Evolutionary conservation across 2,888 invertebrate genomes (phyloP), one percentile per base, ranked within the genome.

Genomic region (Napeogenes sylphis): DNA sequence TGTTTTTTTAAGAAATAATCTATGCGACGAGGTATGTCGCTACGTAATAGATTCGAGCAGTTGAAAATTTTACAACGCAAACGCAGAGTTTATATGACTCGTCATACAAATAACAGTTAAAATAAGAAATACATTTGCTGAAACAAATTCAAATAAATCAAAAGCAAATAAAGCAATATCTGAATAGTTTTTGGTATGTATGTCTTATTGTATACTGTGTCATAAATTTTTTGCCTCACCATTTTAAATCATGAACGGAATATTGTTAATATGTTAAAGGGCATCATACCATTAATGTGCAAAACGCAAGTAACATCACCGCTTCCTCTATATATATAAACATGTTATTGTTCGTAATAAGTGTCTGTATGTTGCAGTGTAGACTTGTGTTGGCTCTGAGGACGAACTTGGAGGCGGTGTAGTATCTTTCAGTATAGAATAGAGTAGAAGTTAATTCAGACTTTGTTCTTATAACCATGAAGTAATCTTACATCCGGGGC

Each of bases 401-500:
- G 14, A 38, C 21, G 38, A 12, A 42, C 13, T 51, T 6, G 68
- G 73, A 67, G 74, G 73, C 73, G 75, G 71, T 67, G 59, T 57
- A 61, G 63, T 57, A 70, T 71, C 64, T 67, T 61, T 64, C 58
- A 57, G 56, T 62, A 51, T 65, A 64, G 63, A 57, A 57, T 69
- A 76, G 71, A 69, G 72, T 72, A 75, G 73, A 71, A 66, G 68
- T 72, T 66, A 64, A 59, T 54, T 47, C 58, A 51, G 62, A 68
- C 65, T 71, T 68, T 55, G 67, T 68, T 70, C 65, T 66, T 73
- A 71, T 67, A 70, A 71, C 69, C 69, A 66, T 68, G 65, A 66
- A 64, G 62, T 66, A 63, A 68, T 65, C 74, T 67, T 70, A 68
- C 74, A 74, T 55, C 78, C 72, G 76, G 82, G 82, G 79, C 73